These are phyloP conservation scores for Bufo bufo DNA, from an alignment of 2,113 vertebrate species.

Conservation along the genomic window DNA sequence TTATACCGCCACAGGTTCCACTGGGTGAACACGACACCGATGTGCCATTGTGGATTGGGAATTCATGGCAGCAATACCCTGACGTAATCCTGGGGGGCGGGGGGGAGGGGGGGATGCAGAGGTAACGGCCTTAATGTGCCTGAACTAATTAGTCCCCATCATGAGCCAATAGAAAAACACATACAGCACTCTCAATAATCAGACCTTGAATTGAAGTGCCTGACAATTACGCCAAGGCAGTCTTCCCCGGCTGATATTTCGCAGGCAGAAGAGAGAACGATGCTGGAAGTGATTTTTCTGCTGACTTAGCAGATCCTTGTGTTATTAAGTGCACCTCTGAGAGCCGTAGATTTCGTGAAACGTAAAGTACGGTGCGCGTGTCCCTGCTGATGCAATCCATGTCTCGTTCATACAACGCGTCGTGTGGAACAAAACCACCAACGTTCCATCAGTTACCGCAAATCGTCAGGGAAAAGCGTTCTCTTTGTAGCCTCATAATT, in stretches of 20 bases:
- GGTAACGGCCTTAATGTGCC: background rate
- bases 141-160: constrained; percentile 30
- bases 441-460: background rate
- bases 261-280: constrained; percentile 2
- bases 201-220: background rate
- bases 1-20: background rate
- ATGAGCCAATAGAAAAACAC: constrained; percentile 14
- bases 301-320: constrained; percentile 7
- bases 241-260: background rate
- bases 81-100: background rate
- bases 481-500: background rate
- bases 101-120: background rate
- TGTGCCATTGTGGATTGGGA: constrained; percentile 8
- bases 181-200: constrained; percentile 25
- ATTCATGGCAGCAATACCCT: background rate
- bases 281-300: background rate
- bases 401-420: background rate
- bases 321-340: background rate
- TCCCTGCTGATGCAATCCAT: background rate
- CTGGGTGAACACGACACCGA: background rate
- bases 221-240: background rate
- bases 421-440: background rate
- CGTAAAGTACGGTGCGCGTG: background rate
- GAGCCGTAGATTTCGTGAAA: background rate
- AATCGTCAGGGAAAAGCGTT: background rate